Evolutionary conservation across 2,113 vertebrate genomes (phyloP).

Genomic region (Petrocephalus zakoni): DNA sequence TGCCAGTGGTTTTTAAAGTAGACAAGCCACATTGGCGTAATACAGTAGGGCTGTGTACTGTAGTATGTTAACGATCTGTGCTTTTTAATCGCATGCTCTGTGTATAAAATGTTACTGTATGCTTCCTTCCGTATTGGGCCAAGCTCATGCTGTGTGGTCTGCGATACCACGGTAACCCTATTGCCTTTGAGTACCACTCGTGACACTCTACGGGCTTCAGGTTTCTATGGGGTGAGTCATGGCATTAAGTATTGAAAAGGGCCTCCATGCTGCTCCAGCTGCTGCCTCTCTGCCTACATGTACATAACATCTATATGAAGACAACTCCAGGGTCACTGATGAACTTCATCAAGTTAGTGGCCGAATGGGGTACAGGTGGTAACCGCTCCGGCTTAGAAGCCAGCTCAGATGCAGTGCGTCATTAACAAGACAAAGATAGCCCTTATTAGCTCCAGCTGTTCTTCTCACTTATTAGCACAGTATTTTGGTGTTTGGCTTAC

Average conservation of each 20-base stretch:
- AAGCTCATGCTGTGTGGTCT: neutral
- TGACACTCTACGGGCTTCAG: constrained; percentile 39
- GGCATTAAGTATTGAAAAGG: constrained; percentile 60
- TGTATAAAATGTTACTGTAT: neutral
- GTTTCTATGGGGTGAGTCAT: constrained; percentile 44
- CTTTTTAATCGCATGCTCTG: neutral
- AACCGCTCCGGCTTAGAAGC: neutral
- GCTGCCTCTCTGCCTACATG: neutral
- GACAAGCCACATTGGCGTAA: neutral
- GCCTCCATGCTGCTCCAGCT: neutral
- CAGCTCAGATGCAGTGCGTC: neutral
- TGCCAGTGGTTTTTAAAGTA: neutral
- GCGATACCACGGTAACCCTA: constrained; percentile 8
- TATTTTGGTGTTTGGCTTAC: neutral
- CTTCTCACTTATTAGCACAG: neutral
- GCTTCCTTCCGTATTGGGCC: neutral
- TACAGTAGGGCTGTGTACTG: neutral
- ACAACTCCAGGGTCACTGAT: neutral
- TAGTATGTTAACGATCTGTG: neutral
- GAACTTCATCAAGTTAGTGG: neutral
- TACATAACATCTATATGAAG: neutral
- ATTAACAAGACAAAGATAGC: neutral
- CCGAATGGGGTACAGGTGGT: neutral
- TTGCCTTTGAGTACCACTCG: constrained; percentile 38
- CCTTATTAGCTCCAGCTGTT: neutral